Conservation (phyloP, 1,140 invertebrate genomes). For the Neomicropteryx cornuta region DNA sequence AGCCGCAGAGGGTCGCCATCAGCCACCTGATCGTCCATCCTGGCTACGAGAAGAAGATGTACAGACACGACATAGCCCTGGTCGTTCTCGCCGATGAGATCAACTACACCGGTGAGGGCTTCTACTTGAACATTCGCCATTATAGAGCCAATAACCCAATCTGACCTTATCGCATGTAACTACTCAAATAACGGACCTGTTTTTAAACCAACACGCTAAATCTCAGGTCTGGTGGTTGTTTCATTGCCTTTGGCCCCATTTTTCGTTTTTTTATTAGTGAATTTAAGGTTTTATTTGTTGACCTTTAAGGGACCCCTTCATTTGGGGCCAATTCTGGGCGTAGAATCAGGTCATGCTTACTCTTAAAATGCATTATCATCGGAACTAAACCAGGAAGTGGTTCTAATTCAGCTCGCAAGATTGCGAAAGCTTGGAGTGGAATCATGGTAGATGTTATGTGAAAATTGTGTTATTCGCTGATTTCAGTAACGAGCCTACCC, state of each 20-base stretch:
- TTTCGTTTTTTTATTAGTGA: no score
- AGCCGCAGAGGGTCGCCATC: slow-evolving; percentile 50
- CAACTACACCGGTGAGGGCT: slow-evolving; percentile 49
- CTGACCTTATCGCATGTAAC: background rate
- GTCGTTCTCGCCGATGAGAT: slow-evolving; percentile 50
- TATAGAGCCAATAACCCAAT: no score
- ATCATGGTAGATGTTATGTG: background rate
- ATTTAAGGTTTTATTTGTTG: no score
- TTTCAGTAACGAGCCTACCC: slow-evolving; percentile 40
- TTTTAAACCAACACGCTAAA: no score
- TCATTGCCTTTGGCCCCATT: no score
- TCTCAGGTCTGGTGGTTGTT: no score
- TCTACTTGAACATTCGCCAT: slow-evolving; percentile 1
- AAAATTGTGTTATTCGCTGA: background rate
- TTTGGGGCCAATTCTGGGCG: no score
- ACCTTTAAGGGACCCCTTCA: no score
- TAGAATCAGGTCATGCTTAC: no score
- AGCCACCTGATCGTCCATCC: slow-evolving; percentile 57
- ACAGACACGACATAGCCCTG: slow-evolving; percentile 55
- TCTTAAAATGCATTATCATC: no score
- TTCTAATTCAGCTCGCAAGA: no score
- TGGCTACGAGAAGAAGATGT: slow-evolving; percentile 53
- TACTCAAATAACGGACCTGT: background rate
- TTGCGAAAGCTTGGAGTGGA: background rate
- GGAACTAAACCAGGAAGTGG: no score